phyloP scores from a whole-genome alignment of 2,888 invertebrate species.

The Cryptocheilus praepositus region DNA sequence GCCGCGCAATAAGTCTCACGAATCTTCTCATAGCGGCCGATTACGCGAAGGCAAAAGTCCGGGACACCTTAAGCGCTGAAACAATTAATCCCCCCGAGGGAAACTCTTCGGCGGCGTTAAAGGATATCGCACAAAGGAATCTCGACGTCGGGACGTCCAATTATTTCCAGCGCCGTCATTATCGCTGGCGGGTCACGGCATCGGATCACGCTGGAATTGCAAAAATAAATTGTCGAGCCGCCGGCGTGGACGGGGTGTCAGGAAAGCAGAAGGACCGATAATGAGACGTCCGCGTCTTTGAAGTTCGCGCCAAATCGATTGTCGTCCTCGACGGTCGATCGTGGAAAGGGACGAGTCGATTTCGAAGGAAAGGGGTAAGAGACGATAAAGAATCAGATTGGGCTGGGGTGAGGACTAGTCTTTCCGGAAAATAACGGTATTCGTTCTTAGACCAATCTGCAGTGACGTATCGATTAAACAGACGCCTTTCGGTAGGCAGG shows the following conservation, averaged over 20 bases:
- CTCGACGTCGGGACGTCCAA: conserved; percentile 38
- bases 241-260: conserved; percentile 27
- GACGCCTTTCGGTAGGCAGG: conserved; percentile 62
- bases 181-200: conserved; percentile 45
- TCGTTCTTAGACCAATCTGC: conserved; percentile 26
- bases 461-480: conserved; percentile 67
- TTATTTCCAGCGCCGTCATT: conserved; percentile 38
- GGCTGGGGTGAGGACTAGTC: too few relatives aligned
- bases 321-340: conserved; percentile 33
- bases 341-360: conserved; percentile 21
- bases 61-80: background rate
- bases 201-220: conserved; percentile 34
- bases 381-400: too few relatives aligned
- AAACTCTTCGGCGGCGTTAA: too few relatives aligned
- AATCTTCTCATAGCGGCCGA: background rate
- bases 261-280: conserved; percentile 46
- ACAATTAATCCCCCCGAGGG: background rate
- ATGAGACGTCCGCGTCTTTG: conserved; percentile 52
- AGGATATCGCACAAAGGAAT: background rate
- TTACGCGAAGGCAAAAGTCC: background rate
- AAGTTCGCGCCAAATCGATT: conserved; percentile 34
- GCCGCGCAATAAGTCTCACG: conserved; percentile 7
- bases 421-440: conserved; percentile 30
- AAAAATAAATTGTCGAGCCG: conserved; percentile 34
- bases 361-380: conserved; percentile 28